Percentiles rank a stretch among this genome's conserved stretches.
phyloP scores from a whole-genome alignment of 35 echinoderm and acorn worm species.

The Heliocidaris tuberculata region DNA sequence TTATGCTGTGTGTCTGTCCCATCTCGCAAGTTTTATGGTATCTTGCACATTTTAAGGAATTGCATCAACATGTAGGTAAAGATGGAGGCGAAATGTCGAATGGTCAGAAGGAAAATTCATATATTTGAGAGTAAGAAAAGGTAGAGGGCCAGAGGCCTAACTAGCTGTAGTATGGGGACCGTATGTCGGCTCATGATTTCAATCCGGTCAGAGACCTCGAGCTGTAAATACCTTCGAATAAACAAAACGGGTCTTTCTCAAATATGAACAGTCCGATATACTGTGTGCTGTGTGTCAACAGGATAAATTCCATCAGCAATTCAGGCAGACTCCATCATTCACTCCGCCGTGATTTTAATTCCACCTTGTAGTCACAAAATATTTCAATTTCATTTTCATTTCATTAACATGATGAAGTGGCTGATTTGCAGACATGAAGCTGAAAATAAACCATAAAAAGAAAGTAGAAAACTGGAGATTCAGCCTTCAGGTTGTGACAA shows the following conservation, averaged over 20 bases:
- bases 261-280: neutral
- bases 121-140: too few species aligned
- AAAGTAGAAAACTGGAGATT: neutral
- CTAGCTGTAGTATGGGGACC: neutral
- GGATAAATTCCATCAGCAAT: neutral
- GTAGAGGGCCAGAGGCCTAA: too few species aligned
- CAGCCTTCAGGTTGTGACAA: neutral
- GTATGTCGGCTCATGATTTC: neutral
- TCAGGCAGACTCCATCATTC: neutral
- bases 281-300: slow-evolving; percentile 25
- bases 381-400: neutral
- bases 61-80: too few species aligned
- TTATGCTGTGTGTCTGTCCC: too few species aligned
- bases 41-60: too few species aligned
- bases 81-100: too few species aligned
- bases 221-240: slow-evolving; percentile 9
- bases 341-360: neutral
- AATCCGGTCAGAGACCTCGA: slow-evolving; percentile 27
- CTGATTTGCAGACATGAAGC: neutral
- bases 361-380: neutral
- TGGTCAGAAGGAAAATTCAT: too few species aligned
- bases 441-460: neutral
- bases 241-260: slow-evolving; percentile 29
- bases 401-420: neutral
- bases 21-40: too few species aligned